These are phyloP conservation scores for Camponotus pennsylvanicus DNA, from an alignment of 1,140 invertebrate species.

Conservation along the genomic window DNA sequence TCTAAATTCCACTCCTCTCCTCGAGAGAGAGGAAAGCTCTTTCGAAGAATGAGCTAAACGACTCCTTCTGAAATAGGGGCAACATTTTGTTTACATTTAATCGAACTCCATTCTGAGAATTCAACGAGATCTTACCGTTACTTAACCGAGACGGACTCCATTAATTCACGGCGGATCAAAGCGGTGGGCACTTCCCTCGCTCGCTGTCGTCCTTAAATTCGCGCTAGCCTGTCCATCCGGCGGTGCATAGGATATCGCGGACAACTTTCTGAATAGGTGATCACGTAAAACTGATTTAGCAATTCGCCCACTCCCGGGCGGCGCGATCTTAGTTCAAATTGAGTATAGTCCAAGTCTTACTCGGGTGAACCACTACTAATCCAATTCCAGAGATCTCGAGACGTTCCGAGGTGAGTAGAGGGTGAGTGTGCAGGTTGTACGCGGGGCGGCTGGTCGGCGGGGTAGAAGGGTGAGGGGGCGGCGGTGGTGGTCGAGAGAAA, in stretches of 20 bases:
- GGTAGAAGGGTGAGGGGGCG: slow-evolving; percentile 45
- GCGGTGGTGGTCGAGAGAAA: slow-evolving; percentile 60
- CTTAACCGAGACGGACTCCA: background rate
- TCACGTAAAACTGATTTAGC: slow-evolving; percentile 87
- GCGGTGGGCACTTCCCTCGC: background rate
- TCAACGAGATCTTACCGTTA: slow-evolving; percentile 13
- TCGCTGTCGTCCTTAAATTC: slow-evolving; percentile 44
- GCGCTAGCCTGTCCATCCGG: slow-evolving; percentile 61
- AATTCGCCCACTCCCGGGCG: slow-evolving; percentile 85
- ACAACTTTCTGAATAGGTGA: slow-evolving; percentile 87
- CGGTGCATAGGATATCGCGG: slow-evolving; percentile 76
- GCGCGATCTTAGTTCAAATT: slow-evolving; percentile 86
- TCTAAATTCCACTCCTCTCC: too few species aligned
- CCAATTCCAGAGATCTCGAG: slow-evolving; percentile 85
- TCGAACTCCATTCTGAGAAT: background rate
- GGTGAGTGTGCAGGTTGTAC: slow-evolving; percentile 59
- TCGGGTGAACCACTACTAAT: slow-evolving; percentile 86
- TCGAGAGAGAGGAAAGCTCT: too few species aligned
- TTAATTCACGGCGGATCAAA: slow-evolving; percentile 36
- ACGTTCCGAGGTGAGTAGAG: slow-evolving; percentile 76
- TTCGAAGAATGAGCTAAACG: background rate
- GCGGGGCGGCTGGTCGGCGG: slow-evolving; percentile 49
- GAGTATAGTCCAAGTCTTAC: slow-evolving; percentile 86
- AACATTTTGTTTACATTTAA: background rate
- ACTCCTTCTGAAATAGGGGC: background rate